A percentile compares a stretch with the other conserved stretches of the same genome.
Evolutionary conservation across 2,113 vertebrate genomes (phyloP).

Genomic region (Ancistrus triradiatus): DNA sequence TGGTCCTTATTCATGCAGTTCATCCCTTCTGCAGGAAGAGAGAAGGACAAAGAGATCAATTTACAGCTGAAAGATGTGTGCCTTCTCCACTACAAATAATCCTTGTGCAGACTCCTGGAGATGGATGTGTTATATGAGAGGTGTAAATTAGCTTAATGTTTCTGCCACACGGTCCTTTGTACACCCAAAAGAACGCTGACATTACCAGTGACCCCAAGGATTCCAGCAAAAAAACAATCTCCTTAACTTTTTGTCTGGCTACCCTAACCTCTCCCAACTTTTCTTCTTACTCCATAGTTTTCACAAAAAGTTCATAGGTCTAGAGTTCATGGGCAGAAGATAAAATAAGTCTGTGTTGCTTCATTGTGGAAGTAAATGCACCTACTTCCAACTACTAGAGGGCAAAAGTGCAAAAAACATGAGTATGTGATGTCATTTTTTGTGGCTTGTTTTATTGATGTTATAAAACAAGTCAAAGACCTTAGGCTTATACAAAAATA

Average conservation of each 20-base stretch:
- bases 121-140: slow-evolving; percentile 47
- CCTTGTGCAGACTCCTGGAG: slow-evolving; percentile 37
- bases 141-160: slow-evolving; percentile 50
- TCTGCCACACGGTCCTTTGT: slow-evolving; percentile 39
- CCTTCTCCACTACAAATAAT: slow-evolving; percentile 41
- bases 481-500: no score
- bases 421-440: no score
- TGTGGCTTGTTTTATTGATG: no score
- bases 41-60: slow-evolving; percentile 28
- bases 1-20: slow-evolving; percentile 99
- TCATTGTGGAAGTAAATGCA: no score
- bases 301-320: no score
- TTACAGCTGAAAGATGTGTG: slow-evolving; percentile 33
- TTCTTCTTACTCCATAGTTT: no score
- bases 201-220: slow-evolving; percentile 33
- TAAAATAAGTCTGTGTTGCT: no score
- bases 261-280: slow-evolving; percentile 3
- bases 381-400: no score
- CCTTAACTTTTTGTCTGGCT: slow-evolving; percentile 6
- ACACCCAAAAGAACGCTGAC: slow-evolving; percentile 26
- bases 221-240: slow-evolving; percentile 11
- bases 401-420: no score
- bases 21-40: slow-evolving; percentile 85
- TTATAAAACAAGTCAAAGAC: no score
- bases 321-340: no score